Evolutionary conservation across 2,888 invertebrate species (phyloP), one percentile per base, ranked within the genome.

Genomic region (Heliconius ethilla): DNA sequence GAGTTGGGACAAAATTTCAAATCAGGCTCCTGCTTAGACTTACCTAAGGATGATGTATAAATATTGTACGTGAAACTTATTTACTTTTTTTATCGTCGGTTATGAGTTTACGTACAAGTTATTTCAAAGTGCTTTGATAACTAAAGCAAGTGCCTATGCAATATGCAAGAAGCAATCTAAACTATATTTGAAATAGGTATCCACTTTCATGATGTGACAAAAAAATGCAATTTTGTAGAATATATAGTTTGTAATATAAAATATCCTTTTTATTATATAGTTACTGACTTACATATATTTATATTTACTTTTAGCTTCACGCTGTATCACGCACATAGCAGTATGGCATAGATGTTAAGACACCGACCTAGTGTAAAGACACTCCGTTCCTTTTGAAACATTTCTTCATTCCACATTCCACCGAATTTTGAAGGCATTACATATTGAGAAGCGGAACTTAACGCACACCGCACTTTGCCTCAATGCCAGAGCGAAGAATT

Each of bases 1-100:
- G 63, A n/a, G 25, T 25, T 29, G 33, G 75, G 78, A 79, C 80
- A 80, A 81, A 82, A 81, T 82, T 84, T 83, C 83, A 79, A 76
- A 81, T 75, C 84, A 84, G 85, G 83, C 83, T 83, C 85, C 86
- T 83, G 85, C 86, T 86, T 88, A 87, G 84, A 91, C 91, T 91
- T 87, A 89, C 88, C 89, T 91, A 89, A 91, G 89, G 90, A 89
- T 84, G 86, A 86, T 86, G 89, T 90, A 90, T 92, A 92, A 92
- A 92, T 91, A 91, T 90, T 87, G 87, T 87, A 91, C 87, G 86
- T 82, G 85, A 69, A 69, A 86, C 86, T 86, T 87, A 86, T 87
- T 85, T 87, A 85, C 83, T 80, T 81, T 63, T 37, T 80, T 84
- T 83, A 83, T 83, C 84, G 84, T 82, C 83, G 83, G 83, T 83